phyloP scores from a whole-genome alignment of 2,113 vertebrate species.

The Mesoclemmys tuberculata region DNA sequence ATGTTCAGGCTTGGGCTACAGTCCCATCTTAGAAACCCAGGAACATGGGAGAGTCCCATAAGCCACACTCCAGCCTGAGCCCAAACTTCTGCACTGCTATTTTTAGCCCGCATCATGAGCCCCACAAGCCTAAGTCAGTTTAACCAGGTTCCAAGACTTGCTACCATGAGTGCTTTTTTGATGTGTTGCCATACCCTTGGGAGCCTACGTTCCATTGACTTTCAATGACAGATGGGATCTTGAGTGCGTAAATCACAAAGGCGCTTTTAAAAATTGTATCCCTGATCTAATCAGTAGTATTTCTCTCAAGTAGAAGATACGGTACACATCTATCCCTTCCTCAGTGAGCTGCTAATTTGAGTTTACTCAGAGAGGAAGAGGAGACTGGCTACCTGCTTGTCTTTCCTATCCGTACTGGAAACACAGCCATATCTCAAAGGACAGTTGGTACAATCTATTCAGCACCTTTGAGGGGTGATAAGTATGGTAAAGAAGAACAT shows the following conservation, averaged over 20 bases:
- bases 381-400: neutral
- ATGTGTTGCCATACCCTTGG: conserved; percentile 12
- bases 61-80: too few species aligned
- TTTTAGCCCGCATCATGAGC: too few species aligned
- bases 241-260: conserved; percentile 30
- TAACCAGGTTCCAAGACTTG: too few species aligned
- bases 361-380: neutral
- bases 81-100: too few species aligned
- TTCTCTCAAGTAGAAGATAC: conserved; percentile 10
- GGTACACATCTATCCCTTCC: conserved; percentile 13
- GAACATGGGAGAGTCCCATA: too few species aligned
- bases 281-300: neutral
- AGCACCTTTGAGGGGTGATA: neutral
- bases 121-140: too few species aligned
- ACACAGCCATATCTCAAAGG: neutral
- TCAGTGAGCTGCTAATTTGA: conserved; percentile 28
- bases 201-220: neutral
- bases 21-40: too few species aligned
- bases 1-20: too few species aligned
- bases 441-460: conserved; percentile 20
- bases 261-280: conserved; percentile 30
- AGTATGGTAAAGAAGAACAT: conserved; percentile 2
- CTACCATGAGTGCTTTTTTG: too few species aligned
- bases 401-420: neutral
- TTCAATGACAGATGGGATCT: neutral